Conservation (phyloP, 2,113 vertebrate genomes). For the Malurus alboscapulatus region DNA sequence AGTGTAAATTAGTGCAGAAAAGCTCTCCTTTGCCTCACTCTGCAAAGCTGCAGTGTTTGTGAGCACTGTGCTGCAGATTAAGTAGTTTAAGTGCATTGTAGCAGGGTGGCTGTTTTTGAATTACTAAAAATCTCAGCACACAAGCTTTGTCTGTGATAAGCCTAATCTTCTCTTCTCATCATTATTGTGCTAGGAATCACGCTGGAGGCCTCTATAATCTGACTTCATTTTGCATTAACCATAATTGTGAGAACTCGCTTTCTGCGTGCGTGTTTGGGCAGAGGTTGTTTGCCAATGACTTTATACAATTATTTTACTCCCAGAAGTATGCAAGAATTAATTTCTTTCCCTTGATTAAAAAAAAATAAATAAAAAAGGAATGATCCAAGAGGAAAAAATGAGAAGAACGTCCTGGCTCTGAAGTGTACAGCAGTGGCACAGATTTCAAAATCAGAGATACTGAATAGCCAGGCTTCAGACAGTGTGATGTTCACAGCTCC, state of each 20-base stretch:
- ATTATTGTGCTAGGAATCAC: constrained; percentile 35
- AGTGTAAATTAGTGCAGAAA: not conserved
- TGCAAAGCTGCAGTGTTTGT: not conserved
- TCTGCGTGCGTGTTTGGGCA: constrained; percentile 51
- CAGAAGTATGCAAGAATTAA: constrained; percentile 31
- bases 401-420: not conserved
- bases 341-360: not conserved
- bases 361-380: not conserved
- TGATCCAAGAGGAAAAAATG: not conserved
- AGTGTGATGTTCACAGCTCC: not conserved
- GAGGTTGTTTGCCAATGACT: constrained; percentile 39
- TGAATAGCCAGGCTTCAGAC: not conserved
- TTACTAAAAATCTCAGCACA: constrained; percentile 20
- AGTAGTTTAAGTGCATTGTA: not conserved
- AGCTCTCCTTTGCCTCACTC: not conserved
- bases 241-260: constrained; percentile 62
- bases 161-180: constrained; percentile 45
- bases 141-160: constrained; percentile 29
- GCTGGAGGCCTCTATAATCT: constrained; percentile 48
- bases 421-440: not conserved
- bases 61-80: not conserved
- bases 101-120: not conserved
- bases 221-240: constrained; percentile 33
- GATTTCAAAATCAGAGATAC: not conserved
- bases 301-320: constrained; percentile 32